These are phyloP conservation scores for Drosophila bipectinata DNA, from an alignment of 1,140 invertebrate genomes.

Conservation along the genomic window DNA sequence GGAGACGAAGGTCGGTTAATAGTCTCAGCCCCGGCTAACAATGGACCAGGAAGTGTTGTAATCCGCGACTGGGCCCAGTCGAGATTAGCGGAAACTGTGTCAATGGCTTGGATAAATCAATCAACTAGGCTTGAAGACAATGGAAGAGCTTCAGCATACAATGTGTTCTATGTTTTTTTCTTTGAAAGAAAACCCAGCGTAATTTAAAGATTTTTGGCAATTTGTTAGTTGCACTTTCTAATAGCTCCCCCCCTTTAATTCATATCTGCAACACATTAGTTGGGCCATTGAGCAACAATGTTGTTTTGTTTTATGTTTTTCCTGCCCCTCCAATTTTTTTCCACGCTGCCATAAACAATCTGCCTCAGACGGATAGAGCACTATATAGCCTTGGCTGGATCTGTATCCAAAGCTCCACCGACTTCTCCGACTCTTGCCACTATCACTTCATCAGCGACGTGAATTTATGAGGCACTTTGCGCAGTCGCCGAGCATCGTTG, in stretches of 20 bases:
- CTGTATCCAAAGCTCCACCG: constrained; percentile 25
- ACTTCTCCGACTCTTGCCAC: constrained; percentile 47
- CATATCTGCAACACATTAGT: constrained; percentile 73
- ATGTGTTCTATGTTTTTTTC: background rate
- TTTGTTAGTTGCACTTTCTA: constrained; percentile 73
- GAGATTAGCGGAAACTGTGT: constrained; percentile 42
- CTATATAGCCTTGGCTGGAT: constrained; percentile 6
- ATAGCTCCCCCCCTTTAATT: constrained; percentile 48
- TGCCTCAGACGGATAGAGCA: constrained; percentile 24
- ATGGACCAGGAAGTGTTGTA: constrained; percentile 52
- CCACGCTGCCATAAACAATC: constrained; percentile 67
- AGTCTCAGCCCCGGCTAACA: constrained; percentile 34
- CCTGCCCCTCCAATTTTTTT: constrained; percentile 5
- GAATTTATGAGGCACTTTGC: constrained; percentile 82
- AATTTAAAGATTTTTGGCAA: constrained; percentile 43
- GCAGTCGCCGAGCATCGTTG: constrained; percentile 74
- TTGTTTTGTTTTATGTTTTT: constrained; percentile 34
- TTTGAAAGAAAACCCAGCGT: constrained; percentile 19
- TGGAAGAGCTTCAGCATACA: background rate
- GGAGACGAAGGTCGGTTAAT: constrained; percentile 47
- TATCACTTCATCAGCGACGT: constrained; percentile 81
- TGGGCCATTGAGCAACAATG: constrained; percentile 74
- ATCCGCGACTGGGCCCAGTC: constrained; percentile 17
- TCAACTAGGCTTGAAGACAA: background rate
- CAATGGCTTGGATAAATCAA: constrained; percentile 39